phyloP scores from a whole-genome alignment of 2,113 vertebrate species.

The Clarias macrocephalus region DNA sequence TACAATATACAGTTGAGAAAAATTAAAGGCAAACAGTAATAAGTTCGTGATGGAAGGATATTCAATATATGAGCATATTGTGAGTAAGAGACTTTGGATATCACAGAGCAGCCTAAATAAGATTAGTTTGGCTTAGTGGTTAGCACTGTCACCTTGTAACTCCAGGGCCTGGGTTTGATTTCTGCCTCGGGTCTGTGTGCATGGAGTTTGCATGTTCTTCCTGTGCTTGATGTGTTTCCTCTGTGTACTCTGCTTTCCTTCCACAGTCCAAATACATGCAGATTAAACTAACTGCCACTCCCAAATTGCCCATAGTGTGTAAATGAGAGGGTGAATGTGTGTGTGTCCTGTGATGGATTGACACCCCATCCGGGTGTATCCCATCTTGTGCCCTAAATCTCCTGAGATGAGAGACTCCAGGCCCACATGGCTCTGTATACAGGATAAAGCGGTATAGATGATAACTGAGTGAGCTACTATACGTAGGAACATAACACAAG shows the following conservation, averaged over 20 bases:
- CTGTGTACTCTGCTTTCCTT: not conserved
- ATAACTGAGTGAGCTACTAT: no score
- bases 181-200: not conserved
- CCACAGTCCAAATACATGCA: not conserved
- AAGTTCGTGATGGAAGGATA: not conserved
- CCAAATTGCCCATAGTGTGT: no score
- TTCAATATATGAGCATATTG: not conserved
- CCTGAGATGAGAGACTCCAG: no score
- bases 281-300: no score
- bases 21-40: not conserved
- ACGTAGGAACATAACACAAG: no score
- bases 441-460: no score
- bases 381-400: no score
- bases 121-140: not conserved
- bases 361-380: no score
- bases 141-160: not conserved
- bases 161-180: not conserved
- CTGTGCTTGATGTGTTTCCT: not conserved
- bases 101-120: not conserved
- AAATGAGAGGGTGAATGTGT: no score
- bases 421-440: no score
- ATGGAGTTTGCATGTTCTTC: not conserved
- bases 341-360: no score
- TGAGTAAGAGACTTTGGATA: not conserved
- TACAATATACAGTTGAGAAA: not conserved